Base-by-base conservation (phyloP, 23 tunicate species). In the Ascidia mentula region DNA sequence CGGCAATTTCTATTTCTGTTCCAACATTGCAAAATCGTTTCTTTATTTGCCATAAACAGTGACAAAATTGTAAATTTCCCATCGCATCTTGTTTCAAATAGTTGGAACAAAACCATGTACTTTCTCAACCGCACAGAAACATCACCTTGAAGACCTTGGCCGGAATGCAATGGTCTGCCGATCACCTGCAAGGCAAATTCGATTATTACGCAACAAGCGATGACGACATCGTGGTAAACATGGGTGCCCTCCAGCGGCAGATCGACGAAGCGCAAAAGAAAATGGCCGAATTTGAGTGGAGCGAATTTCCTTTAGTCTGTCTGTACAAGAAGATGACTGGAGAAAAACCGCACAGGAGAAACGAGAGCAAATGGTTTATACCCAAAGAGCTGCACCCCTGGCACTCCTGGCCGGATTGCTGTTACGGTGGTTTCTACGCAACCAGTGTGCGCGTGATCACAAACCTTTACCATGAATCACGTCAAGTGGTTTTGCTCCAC, bases 101-200 rank as follows among this genome's bases (percentile, higher is more conserved):
- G n/a, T n/a, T n/a, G n/a, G n/a, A n/a, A n/a, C n/a, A n/a, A n/a
- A n/a, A n/a, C n/a, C n/a, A n/a, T n/a, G n/a, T n/a, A n/a, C n/a
- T n/a, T n/a, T n/a, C n/a, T n/a, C n/a, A n/a, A n/a, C n/a, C 18
- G 17, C 32, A 32, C 38, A 70, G 74, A 70, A 70, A 70, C 74
- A 70, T 70, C 30, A 34, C 74, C 1, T 20, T 70, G 13, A 70
- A 70, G 13, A 70, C 74, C 17, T 30, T 70, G 8, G 74, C 74
- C 13, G 74, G 74, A 18, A 70, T 70, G 74, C 74, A 70, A 34
- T 70, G 74, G 74, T 34, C 74, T 1, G 18, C 24, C 24, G 74
- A 70, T 30, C 31, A 70, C 38, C 38, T 70, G 2, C 74, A 35
- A 6, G 32, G 13, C 37, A 30, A 70, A 9, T n/a, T n/a, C n/a